Evolutionary conservation across 2,888 invertebrate genomes (phyloP), one percentile per base, ranked within the genome.

Genomic region (Matsumyia berberina): DNA sequence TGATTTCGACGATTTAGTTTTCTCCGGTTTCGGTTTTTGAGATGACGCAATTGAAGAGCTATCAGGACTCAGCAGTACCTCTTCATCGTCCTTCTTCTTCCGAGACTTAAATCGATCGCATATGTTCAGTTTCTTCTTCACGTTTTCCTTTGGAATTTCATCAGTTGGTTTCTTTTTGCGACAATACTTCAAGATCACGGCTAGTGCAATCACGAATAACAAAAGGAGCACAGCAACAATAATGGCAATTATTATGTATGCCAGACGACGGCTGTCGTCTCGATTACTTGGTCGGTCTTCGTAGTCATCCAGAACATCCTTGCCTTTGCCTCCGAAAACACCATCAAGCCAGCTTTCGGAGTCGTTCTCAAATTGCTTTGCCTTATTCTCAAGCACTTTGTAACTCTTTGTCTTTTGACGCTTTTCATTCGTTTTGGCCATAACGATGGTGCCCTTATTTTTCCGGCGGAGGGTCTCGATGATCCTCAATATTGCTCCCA

Each of bases 401-500:
- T 17, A 79, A 35, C 24, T 46, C 6, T 58, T 33, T 6, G 62
- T 53, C n/a, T 49, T 73, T 0, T 64, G 46, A 15, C 72, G 60
- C 29, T 77, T 78, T 46, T 55, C 7, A 12, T 46, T 29, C 4
- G 15, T 39, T 42, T 55, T 72, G 0, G 62, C 0, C 11, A 44
- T 5, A 1, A 55, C n/a, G 2, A 70, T 11, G 9, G 12, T 19
- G 15, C 53, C 24, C 2, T 3, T 67, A 11, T 12, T 67, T 17
- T 51, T 73, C 37, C 12, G 67, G 39, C 39, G 88, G 17, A 90
- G 57, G 11, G 88, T 87, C 78, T 90, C 89, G 6, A 88, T 79
- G 49, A 92, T 87, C 76, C 90, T 88, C 11, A 92, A 69, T 0
- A 90, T 79, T 0, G 89, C 91, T 0, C 91, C 92, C 2, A 92